phyloP scores from a whole-genome alignment of 1,140 invertebrate species.

The Cephus cinctus region DNA sequence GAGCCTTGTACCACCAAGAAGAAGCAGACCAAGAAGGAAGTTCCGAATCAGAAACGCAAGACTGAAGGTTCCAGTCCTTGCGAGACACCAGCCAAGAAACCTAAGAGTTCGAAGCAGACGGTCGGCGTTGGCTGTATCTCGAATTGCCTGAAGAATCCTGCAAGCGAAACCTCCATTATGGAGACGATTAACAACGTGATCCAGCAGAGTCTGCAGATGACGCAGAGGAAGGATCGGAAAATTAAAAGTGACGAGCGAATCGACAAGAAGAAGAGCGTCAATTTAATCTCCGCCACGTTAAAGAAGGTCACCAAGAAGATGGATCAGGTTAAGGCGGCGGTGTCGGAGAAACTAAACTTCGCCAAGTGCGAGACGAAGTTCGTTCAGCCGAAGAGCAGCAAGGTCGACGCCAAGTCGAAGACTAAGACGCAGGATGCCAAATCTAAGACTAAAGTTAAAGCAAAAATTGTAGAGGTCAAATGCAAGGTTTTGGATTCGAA shows the following conservation, averaged over 20 bases:
- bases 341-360: conserved; percentile 44
- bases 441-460: conserved; percentile 42
- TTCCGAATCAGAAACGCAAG: conserved; percentile 25
- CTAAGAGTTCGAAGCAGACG: conserved; percentile 30
- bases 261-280: conserved; percentile 26
- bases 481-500: conserved; percentile 38
- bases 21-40: conserved; percentile 29
- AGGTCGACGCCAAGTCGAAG: conserved; percentile 32
- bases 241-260: conserved; percentile 18
- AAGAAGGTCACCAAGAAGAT: conserved; percentile 59
- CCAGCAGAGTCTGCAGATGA: conserved; percentile 46
- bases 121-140: conserved; percentile 14
- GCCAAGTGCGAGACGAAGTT: conserved; percentile 28
- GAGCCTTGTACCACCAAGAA: conserved; percentile 28
- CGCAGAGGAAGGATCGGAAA: conserved; percentile 43
- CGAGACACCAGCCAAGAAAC: conserved; percentile 30
- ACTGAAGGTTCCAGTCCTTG: conserved; percentile 10
- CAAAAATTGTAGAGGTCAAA: conserved; percentile 33
- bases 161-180: conserved; percentile 48
- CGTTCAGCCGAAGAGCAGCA: conserved; percentile 25
- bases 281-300: conserved; percentile 47
- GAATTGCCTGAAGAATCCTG: conserved; percentile 35
- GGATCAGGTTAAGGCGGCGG: conserved; percentile 51
- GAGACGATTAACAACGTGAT: conserved; percentile 50
- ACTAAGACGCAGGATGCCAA: conserved; percentile 31